Percentiles rank a stretch among this genome's conserved stretches.
These are phyloP conservation scores for Cyprinus carpio DNA, from an alignment of 2,113 vertebrate genomes.

Conservation along the genomic window DNA sequence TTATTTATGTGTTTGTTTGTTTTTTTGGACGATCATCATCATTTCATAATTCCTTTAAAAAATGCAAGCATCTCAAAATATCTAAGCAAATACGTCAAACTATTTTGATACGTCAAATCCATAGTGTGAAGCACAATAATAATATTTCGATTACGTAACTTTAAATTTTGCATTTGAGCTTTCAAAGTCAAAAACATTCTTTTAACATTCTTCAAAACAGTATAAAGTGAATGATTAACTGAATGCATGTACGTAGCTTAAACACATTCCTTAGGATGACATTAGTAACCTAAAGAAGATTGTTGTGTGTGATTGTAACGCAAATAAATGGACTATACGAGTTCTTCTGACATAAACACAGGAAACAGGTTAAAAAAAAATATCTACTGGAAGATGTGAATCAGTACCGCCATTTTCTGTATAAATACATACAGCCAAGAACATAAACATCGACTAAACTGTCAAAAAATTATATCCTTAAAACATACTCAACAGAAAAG, in stretches of 20 bases:
- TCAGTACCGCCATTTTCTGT: slow-evolving; percentile 55
- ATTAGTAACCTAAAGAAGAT: not conserved
- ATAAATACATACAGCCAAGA: not conserved
- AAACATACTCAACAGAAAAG: not conserved
- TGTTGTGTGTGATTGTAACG: not conserved
- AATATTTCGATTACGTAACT: not conserved
- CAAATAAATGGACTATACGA: not conserved
- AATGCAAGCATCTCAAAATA: not conserved
- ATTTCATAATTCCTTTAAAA: not conserved
- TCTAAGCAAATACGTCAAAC: not conserved
- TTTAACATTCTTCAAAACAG: not conserved
- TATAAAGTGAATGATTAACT: not conserved
- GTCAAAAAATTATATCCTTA: not conserved
- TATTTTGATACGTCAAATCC: too few relatives aligned
- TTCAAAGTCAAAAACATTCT: not conserved
- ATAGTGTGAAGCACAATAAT: not conserved
- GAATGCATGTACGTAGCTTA: not conserved
- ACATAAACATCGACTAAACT: slow-evolving; percentile 25
- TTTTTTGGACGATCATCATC: not conserved
- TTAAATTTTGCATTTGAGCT: not conserved
- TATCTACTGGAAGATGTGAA: not conserved
- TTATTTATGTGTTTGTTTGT: not conserved
- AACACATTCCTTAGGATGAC: not conserved
- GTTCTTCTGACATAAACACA: not conserved
- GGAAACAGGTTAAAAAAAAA: not conserved